Percentiles rank a stretch among this genome's conserved stretches.
These are phyloP conservation scores for Rapana venosa DNA, from an alignment of 2,888 invertebrate genomes.

Conservation along the genomic window DNA sequence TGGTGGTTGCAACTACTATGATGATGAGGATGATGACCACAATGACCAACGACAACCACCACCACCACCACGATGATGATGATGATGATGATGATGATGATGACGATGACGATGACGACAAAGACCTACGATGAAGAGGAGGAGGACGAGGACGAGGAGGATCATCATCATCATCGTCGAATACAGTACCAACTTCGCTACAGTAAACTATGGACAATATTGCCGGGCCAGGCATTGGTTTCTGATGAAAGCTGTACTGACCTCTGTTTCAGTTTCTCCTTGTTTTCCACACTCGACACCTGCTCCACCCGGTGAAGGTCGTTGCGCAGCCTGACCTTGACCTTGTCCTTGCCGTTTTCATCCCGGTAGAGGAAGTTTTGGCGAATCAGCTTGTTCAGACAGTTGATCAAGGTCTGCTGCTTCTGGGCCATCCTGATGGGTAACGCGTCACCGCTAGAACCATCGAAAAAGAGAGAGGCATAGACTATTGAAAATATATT, in stretches of 20 bases:
- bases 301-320: conserved; percentile 24
- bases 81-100: not conserved
- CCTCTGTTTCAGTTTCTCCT: not conserved
- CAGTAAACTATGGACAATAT: too few relatives aligned
- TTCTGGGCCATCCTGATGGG: not conserved
- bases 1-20: too few relatives aligned
- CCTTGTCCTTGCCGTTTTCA: not conserved
- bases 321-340: conserved; percentile 26
- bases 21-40: too few relatives aligned
- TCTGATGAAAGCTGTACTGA: not conserved
- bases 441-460: not conserved
- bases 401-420: conserved; percentile 25
- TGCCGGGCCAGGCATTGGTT: too few relatives aligned
- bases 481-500: not conserved
- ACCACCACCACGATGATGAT: not conserved
- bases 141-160: too few relatives aligned
- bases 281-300: not conserved
- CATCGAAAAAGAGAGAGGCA: too few relatives aligned
- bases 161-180: too few relatives aligned
- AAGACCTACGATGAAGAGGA: too few relatives aligned
- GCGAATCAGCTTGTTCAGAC: conserved; percentile 13
- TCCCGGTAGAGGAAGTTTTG: conserved; percentile 28
- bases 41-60: too few relatives aligned
- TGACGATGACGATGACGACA: too few relatives aligned
- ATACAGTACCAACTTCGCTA: too few relatives aligned